Evolutionary conservation across 2,888 invertebrate species (phyloP).

Genomic region (Apotomis betuletana): DNA sequence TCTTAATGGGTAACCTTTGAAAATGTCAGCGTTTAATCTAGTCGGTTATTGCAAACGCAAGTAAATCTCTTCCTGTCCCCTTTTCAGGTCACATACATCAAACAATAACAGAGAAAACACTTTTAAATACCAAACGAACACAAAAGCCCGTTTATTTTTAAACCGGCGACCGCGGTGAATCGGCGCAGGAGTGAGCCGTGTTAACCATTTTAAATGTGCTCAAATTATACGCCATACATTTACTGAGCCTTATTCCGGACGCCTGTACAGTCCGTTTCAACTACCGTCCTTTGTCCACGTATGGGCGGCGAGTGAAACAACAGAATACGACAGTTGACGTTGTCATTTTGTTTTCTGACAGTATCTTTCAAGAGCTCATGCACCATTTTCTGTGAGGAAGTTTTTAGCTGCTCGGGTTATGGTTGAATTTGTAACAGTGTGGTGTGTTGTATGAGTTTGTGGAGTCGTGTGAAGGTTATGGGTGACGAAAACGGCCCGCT

Average conservation of each 20-base stretch:
- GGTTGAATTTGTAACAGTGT: not conserved
- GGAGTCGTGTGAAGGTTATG: not conserved
- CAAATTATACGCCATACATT: constrained; percentile 72
- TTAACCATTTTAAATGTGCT: constrained; percentile 69
- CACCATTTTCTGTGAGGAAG: not conserved
- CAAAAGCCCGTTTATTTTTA: constrained; percentile 27
- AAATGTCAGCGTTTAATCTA: not conserved
- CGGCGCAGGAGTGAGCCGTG: constrained; percentile 40
- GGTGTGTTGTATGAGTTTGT: constrained; percentile 5
- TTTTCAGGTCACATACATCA: not conserved
- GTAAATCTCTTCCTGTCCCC: not conserved
- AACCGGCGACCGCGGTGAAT: constrained; percentile 32
- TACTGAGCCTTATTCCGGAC: constrained; percentile 37
- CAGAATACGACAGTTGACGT: constrained; percentile 1
- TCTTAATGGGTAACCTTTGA: not conserved
- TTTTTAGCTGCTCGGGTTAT: not conserved
- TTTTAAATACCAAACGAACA: constrained; percentile 9
- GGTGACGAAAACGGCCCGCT: constrained; percentile 28
- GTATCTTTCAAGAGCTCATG: constrained; percentile 1
- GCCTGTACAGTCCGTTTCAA: constrained; percentile 6
- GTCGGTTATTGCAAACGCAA: not conserved
- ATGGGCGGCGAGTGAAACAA: constrained; percentile 10
- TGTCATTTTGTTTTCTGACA: constrained; percentile 9
- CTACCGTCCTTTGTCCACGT: constrained; percentile 20
- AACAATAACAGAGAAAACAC: not conserved